Evolutionary conservation across 2,888 invertebrate genomes (phyloP), one percentile per base, ranked within the genome.

Genomic region (Tethea ocularis): DNA sequence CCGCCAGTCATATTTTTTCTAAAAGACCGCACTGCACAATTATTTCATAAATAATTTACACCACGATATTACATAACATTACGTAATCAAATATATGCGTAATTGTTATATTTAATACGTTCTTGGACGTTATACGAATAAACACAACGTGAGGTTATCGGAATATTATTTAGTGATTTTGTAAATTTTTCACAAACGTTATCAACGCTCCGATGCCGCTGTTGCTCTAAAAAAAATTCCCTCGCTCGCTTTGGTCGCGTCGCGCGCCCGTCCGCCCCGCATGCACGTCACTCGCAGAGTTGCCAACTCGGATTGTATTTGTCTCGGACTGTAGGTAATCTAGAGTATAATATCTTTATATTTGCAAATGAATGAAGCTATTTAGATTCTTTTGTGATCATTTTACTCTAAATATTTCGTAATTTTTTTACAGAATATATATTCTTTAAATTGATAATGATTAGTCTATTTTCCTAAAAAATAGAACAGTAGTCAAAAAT

Each of bases 1-100:
- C 68, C 75, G 82, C 78, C 77, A 82, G 76, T 78, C 87, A 87
- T 87, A 72, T 80, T 84, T 80, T 65, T 65, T 71, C 63, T 68
- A 72, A 74, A 76, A 63, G 71, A 63, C 65, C 56, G 62, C 72
- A 69, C 70, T 64, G 61, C 68, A 68, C 67, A 65, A 54, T 53
- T 33, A 33, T 54, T 54, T 1, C 4, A 3, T 22, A 20, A 17
- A 33, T 23, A 23, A 54, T 54, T 24, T 36, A 53, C n/a, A 26
- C 52, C 24, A 17, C 29, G 29, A 53, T 26, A 53, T 26, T 54
- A 22, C n/a, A 36, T 33, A 46, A 51, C 51, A 46, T 63, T 61
- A 63, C 59, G 59, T 63, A 63, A 63, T 57, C 46, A 38, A 54
- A 11, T 22, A 24, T 33, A 33, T 29, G 10, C 29, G 29, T 33